These are phyloP conservation scores for Ditylenchus dipsaci DNA, from an alignment of 1,140 invertebrate genomes.

Conservation along the genomic window DNA sequence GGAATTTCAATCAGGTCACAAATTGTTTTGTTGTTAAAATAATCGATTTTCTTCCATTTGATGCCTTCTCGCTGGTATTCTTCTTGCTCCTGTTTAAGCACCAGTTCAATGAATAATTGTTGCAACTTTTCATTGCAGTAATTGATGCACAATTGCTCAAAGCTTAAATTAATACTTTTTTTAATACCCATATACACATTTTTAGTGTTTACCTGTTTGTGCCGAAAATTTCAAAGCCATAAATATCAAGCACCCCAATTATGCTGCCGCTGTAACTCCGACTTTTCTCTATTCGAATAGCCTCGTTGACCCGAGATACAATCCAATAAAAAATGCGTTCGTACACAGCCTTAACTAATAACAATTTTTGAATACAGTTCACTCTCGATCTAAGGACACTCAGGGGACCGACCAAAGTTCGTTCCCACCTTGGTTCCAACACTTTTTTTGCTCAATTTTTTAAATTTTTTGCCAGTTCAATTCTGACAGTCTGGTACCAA, in stretches of 20 bases:
- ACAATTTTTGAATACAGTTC: too few species aligned
- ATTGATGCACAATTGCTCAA: constrained; percentile 70
- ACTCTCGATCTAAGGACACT: too few species aligned
- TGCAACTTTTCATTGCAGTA: constrained; percentile 81
- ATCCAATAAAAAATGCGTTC: constrained; percentile 50
- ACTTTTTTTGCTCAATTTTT: too few species aligned
- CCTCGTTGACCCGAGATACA: constrained; percentile 47
- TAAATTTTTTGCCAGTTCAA: too few species aligned
- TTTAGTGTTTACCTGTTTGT: constrained; percentile 65
- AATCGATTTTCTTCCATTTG: constrained; percentile 70
- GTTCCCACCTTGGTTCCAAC: not conserved
- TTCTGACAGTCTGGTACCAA: too few species aligned
- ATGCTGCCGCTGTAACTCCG: constrained; percentile 49
- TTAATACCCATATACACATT: too few species aligned
- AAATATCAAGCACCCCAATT: constrained; percentile 78
- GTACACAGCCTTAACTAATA: constrained; percentile 60
- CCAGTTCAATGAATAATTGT: constrained; percentile 73
- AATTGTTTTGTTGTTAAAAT: constrained; percentile 72
- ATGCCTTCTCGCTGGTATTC: constrained; percentile 72
- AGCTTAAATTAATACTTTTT: not conserved
- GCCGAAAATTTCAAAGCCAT: constrained; percentile 69
- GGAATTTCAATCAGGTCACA: constrained; percentile 79
- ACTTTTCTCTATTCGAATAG: constrained; percentile 49
- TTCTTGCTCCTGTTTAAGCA: constrained; percentile 72
- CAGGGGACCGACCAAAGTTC: not conserved